A percentile compares a stretch with the other conserved stretches of the same genome.
Conservation (phyloP, 2,888 invertebrate genomes). For the Argyresthia albistria region DNA sequence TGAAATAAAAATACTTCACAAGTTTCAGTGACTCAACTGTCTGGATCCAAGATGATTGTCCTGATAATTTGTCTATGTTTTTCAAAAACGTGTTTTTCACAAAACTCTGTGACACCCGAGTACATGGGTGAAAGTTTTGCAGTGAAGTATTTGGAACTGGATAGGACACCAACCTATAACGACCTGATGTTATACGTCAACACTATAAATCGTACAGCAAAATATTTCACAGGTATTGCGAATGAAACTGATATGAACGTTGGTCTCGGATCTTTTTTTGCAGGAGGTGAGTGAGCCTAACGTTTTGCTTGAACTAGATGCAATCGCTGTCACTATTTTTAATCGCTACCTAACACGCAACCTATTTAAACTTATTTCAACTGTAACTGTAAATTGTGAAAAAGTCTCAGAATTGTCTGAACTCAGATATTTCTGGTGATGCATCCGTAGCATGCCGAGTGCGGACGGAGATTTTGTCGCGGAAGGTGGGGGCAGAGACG, state of each 20-base stretch:
- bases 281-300: conserved; percentile 8
- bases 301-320: not conserved
- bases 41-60: not conserved
- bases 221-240: conserved; percentile 8
- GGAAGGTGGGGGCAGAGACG: no score
- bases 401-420: no score
- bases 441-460: no score
- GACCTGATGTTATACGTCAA: conserved; percentile 9
- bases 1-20: not conserved
- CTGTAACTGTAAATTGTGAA: no score
- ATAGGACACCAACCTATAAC: not conserved
- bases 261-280: conserved; percentile 11
- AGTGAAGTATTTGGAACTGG: conserved; percentile 10
- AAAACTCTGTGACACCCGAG: not conserved
- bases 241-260: conserved; percentile 13
- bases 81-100: not conserved
- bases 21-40: not conserved
- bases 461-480: no score
- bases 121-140: conserved; percentile 11
- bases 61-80: not conserved
- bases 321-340: no score
- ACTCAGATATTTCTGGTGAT: no score
- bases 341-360: no score
- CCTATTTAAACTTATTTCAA: no score
- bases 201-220: conserved; percentile 7